Conservation (phyloP, 1,140 invertebrate genomes). For the Monomorium pharaonis region DNA sequence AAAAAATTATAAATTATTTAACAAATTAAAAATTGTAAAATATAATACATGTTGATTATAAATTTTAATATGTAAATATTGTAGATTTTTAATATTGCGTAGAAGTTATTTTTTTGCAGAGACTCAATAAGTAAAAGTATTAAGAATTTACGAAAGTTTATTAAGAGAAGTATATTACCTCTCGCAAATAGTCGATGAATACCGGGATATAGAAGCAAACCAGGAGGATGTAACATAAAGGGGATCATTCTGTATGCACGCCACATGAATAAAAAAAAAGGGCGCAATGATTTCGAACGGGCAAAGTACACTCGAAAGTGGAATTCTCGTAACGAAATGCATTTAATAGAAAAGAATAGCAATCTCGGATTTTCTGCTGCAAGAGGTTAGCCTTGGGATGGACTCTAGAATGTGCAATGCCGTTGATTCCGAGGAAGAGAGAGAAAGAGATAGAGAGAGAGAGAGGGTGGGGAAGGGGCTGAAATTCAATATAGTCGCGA, state of each 20-base stretch:
- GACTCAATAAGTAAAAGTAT: background rate
- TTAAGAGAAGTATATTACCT: constrained; percentile 4
- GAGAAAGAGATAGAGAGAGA: background rate
- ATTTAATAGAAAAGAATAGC: constrained; percentile 50
- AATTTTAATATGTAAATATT: background rate
- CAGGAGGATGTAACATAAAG: background rate
- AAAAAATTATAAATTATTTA: background rate
- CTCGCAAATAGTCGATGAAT: background rate
- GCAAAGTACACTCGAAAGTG: background rate
- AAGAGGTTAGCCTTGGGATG: constrained; percentile 44
- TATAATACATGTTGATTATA: background rate
- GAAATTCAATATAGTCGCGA: constrained; percentile 52
- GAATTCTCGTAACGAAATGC: constrained; percentile 28
- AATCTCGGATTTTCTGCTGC: constrained; percentile 50
- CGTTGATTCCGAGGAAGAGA: constrained; percentile 35
- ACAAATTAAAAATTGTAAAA: background rate
- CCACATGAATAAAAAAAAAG: constrained; percentile 40
- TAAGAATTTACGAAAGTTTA: background rate
- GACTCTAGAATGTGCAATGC: constrained; percentile 39
- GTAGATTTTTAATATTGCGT: background rate
- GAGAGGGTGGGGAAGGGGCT: background rate
- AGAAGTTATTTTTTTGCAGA: background rate
- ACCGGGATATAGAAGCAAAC: background rate
- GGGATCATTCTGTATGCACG: constrained; percentile 2
- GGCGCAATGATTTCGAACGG: background rate